phyloP scores from a whole-genome alignment of 1,140 invertebrate species.

The Cardiocondyla obscurior region DNA sequence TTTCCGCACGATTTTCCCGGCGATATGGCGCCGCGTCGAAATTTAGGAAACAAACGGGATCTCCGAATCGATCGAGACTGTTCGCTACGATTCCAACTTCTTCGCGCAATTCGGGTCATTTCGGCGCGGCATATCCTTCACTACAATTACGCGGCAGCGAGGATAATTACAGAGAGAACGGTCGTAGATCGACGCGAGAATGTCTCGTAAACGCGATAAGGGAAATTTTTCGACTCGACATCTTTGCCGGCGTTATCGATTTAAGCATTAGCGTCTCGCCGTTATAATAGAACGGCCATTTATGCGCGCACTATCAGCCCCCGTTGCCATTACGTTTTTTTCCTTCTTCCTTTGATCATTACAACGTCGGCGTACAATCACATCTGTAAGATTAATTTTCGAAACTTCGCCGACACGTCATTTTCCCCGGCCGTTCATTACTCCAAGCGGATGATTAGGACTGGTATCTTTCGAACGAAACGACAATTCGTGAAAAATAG shows the following conservation, averaged over 20 bases:
- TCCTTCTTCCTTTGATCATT: neutral
- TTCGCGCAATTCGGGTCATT: neutral
- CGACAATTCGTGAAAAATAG: neutral
- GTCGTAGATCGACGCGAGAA: neutral
- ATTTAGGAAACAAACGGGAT: slow-evolving; percentile 36
- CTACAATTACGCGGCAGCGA: neutral
- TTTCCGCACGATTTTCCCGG: slow-evolving; percentile 74
- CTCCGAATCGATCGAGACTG: slow-evolving; percentile 9
- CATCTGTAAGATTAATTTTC: slow-evolving; percentile 29
- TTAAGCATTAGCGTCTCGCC: slow-evolving; percentile 73
- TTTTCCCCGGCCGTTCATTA: neutral
- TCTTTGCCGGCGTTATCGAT: slow-evolving; percentile 67
- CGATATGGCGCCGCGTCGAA: slow-evolving; percentile 54
- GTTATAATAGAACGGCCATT: slow-evolving; percentile 69
- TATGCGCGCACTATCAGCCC: slow-evolving; percentile 49
- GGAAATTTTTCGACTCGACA: slow-evolving; percentile 38
- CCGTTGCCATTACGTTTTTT: slow-evolving; percentile 8
- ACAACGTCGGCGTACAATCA: neutral
- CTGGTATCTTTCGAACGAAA: neutral
- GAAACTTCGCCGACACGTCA: neutral
- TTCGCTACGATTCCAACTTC: neutral
- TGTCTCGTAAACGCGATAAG: neutral
- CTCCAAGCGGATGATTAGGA: slow-evolving; percentile 18
- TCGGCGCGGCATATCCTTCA: neutral
- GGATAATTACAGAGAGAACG: slow-evolving; percentile 20